Conservation (phyloP, 2,113 vertebrate genomes). For the Oryzias javanicus region DNA sequence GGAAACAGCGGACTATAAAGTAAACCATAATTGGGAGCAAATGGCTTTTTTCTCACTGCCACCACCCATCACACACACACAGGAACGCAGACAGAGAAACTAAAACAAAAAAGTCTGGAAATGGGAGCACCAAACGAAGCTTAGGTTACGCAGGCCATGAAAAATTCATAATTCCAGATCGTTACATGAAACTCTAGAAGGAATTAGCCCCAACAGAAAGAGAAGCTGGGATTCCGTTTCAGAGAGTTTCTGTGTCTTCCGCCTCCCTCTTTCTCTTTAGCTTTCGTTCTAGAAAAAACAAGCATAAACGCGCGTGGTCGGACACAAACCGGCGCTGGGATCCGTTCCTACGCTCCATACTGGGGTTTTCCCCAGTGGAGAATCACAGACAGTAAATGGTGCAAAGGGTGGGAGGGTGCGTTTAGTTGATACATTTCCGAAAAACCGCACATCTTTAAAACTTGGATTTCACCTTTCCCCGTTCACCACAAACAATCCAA, state of each 20-base stretch:
- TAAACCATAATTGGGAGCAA: slow-evolving; percentile 58
- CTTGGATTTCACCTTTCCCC: slow-evolving; percentile 14
- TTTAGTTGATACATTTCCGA: slow-evolving; percentile 41
- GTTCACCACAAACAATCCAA: slow-evolving; percentile 21
- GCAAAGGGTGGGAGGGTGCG: slow-evolving; percentile 32
- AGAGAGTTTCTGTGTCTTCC: slow-evolving; percentile 42
- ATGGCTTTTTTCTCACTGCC: slow-evolving; percentile 35
- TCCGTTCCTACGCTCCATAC: slow-evolving; percentile 34
- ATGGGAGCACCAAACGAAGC: slow-evolving; percentile 66
- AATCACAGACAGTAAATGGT: slow-evolving; percentile 39
- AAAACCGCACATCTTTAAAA: slow-evolving; percentile 40
- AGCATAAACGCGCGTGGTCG: slow-evolving; percentile 8
- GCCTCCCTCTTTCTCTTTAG: slow-evolving; percentile 15
- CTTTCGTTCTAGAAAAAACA: slow-evolving; percentile 31
- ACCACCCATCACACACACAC: slow-evolving; percentile 21
- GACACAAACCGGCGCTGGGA: slow-evolving; percentile 26
- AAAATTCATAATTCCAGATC: slow-evolving; percentile 74
- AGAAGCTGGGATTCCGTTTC: slow-evolving; percentile 58
- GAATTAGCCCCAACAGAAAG: slow-evolving; percentile 61
- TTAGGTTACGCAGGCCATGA: slow-evolving; percentile 69
- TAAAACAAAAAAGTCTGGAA: slow-evolving; percentile 62
- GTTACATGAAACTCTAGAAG: slow-evolving; percentile 72
- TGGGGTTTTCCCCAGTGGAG: slow-evolving; percentile 46
- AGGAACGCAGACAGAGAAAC: slow-evolving; percentile 24
- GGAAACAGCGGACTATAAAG: slow-evolving; percentile 40